Base-by-base conservation (phyloP, 2,888 invertebrate genomes). In the Petrolisthes cinctipes region DNA sequence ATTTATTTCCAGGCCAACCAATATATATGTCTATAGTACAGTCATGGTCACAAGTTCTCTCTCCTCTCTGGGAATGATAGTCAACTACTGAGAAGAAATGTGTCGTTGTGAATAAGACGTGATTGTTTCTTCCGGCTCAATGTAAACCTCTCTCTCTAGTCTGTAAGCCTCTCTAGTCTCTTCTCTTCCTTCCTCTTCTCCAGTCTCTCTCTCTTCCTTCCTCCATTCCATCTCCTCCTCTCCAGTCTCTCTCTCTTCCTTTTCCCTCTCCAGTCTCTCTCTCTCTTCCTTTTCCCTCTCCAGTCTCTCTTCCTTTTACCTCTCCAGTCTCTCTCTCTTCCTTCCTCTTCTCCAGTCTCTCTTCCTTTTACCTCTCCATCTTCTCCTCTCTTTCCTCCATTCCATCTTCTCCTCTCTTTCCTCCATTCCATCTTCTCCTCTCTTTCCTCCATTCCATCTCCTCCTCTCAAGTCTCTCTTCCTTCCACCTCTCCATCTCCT, bases 121-220 rank as follows among this genome's bases (percentile, higher is more conserved):
- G 37, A 37, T 37, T 37, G 37, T 37, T 37, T 37, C 37, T 37
- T 37, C 37, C 37, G 37, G 37, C 37, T 37, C 0, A 37, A 37
- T 37, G 37, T 37, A 37, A 37, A 1, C 37, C 37, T 37, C 37
- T 37, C 37, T 37, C 37, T 57, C 82, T 82, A n/a, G n/a, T n/a
- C n/a, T n/a, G n/a, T n/a, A n/a, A n/a, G n/a, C n/a, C 20, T 82
- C 20, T 61, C 66, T 82, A 54, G 17, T 80, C 56, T n/a, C n/a
- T n/a, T 54, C 20, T 80, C 11, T 7, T 7, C 14, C 23, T 80
- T 23, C 54, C n/a, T 14, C 14, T 54, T n/a, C 14, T 56, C 20
- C 11, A 54, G 17, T 37, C 57, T 17, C 23, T 82, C 68, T 56
- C 17, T 9, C 61, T 82, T 20, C 61, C 37, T 57, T 17, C 56